These are phyloP conservation scores for Penaeus indicus DNA, from an alignment of 1,140 invertebrate genomes.

Conservation along the genomic window DNA sequence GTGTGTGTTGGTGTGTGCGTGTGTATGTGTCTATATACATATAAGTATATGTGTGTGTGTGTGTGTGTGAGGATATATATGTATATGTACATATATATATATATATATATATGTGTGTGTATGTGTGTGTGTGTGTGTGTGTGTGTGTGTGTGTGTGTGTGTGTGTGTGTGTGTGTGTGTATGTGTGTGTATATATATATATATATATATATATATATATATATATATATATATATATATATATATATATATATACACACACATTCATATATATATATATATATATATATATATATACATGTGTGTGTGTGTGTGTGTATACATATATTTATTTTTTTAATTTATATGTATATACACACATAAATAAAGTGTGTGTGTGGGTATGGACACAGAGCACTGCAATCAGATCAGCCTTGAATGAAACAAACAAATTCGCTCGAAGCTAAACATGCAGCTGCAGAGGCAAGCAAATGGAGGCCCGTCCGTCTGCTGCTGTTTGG, in stretches of 20 bases:
- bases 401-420: no score
- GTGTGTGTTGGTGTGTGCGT: no score
- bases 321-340: neutral
- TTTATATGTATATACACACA: no score
- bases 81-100: constrained; percentile 1
- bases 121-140: neutral
- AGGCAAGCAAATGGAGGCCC: no score
- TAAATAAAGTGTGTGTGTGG: no score
- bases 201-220: constrained; percentile 10
- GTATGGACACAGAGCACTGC: no score
- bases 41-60: no score
- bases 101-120: neutral
- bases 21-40: no score
- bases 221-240: constrained; percentile 30
- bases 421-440: no score
- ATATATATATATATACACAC: constrained; percentile 3
- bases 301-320: neutral
- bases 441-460: no score
- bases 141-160: neutral
- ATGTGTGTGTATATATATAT: neutral
- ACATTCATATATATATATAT: no score
- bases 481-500: no score
- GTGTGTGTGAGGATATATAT: neutral
- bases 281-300: neutral
- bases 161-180: neutral